Conservation (phyloP, 2,113 vertebrate species). For the Heterotilapia buettikoferi region DNA sequence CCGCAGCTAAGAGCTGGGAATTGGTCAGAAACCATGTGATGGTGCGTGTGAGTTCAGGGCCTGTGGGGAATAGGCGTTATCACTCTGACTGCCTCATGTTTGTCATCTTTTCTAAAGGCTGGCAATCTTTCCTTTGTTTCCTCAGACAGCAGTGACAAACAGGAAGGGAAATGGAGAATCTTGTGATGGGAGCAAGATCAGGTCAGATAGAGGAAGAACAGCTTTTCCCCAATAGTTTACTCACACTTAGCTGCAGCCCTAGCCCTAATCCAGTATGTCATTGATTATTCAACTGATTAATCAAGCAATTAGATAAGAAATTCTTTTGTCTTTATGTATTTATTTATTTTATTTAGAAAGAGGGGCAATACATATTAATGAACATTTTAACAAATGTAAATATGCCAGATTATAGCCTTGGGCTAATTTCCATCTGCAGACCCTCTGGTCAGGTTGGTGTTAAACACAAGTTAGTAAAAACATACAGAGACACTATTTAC, state of each 20-base stretch:
- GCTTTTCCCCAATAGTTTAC: slow-evolving; percentile 2
- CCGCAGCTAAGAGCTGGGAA: neutral
- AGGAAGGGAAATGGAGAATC: slow-evolving; percentile 34
- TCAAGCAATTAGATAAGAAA: neutral
- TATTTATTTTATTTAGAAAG: neutral
- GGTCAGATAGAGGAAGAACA: slow-evolving; percentile 29
- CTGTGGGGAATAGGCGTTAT: slow-evolving; percentile 37
- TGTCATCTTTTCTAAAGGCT: slow-evolving; percentile 55
- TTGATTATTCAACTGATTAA: neutral
- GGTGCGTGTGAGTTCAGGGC: slow-evolving; percentile 52
- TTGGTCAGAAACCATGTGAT: slow-evolving; percentile 10
- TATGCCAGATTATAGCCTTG: accelerated
- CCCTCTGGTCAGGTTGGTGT: neutral
- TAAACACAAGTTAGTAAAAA: neutral
- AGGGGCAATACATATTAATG: neutral
- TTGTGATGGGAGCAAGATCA: slow-evolving; percentile 34
- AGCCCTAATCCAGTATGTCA: neutral
- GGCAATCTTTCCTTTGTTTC: slow-evolving; percentile 53
- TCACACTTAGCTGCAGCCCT: neutral
- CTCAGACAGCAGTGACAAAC: slow-evolving; percentile 37
- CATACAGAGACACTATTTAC: neutral
- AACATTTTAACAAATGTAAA: accelerated
- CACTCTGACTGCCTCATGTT: slow-evolving; percentile 24
- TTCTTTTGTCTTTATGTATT: neutral
- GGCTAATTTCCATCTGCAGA: neutral